Conservation (phyloP, 2,113 vertebrate genomes). For the Bothrops jararaca region DNA sequence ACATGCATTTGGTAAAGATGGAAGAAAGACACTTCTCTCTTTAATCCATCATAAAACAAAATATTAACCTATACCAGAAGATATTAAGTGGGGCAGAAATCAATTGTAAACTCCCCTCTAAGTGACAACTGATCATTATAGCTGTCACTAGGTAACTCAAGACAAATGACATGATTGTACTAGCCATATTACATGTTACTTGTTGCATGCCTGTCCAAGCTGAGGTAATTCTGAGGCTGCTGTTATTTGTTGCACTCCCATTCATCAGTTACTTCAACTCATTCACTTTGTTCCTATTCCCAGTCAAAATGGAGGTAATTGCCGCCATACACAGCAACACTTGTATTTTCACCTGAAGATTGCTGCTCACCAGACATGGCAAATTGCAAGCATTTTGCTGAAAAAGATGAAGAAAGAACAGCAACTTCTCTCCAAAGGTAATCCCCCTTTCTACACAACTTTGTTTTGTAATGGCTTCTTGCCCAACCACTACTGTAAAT, state of each 20-base stretch:
- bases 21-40: not conserved
- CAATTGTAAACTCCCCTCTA: not conserved
- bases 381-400: not conserved
- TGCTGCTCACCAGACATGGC: not conserved
- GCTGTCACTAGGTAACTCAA: not conserved
- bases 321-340: not conserved
- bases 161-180: not conserved
- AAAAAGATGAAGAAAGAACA: not conserved
- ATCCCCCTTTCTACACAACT: not conserved
- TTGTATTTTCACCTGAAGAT: not conserved
- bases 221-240: not conserved
- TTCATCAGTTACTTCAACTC: not conserved
- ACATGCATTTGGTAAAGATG: constrained; percentile 15
- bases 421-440: not conserved
- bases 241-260: not conserved
- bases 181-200: not conserved
- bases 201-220: not conserved
- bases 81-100: not conserved
- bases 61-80: not conserved
- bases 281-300: not conserved
- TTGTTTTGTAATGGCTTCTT: not conserved
- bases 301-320: not conserved
- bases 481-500: not conserved
- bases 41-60: not conserved
- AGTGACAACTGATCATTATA: not conserved